Percentiles rank a stretch among this genome's conserved stretches.
Evolutionary conservation across 1,140 invertebrate genomes (phyloP).

Genomic region (Bombus balteatus): DNA sequence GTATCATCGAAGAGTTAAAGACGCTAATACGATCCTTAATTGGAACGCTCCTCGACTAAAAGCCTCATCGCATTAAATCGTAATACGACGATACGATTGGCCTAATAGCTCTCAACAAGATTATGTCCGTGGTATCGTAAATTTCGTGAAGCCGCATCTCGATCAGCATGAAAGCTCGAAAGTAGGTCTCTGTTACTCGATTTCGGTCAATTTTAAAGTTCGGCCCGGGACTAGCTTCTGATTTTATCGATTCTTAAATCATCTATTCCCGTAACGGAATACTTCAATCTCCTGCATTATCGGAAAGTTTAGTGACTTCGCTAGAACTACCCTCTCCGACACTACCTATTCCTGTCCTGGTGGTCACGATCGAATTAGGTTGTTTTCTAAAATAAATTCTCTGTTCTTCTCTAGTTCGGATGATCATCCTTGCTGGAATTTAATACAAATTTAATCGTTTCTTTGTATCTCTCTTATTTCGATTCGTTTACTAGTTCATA

Average conservation of each 20-base stretch:
- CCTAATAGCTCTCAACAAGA: conserved; percentile 7
- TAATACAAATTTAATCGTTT: not conserved
- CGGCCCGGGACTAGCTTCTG: not conserved
- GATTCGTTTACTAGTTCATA: not conserved
- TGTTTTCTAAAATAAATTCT: not conserved
- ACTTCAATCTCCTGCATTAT: conserved; percentile 9
- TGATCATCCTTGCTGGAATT: too few relatives aligned
- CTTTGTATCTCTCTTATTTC: not conserved
- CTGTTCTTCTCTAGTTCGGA: not conserved
- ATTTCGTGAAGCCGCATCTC: not conserved
- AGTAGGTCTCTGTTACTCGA: not conserved
- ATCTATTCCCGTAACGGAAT: not conserved
- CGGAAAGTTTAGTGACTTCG: conserved; percentile 7
- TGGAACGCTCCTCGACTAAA: not conserved
- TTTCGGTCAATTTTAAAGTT: conserved; percentile 6
- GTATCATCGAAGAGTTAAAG: not conserved
- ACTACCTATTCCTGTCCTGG: not conserved
- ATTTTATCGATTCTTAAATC: conserved; percentile 17
- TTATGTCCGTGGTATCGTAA: conserved; percentile 27
- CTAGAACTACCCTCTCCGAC: not conserved
- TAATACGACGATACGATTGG: not conserved
- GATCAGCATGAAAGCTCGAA: not conserved
- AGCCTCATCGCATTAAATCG: conserved; percentile 3
- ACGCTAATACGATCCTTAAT: not conserved
- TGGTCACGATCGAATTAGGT: not conserved